phyloP scores from a whole-genome alignment of 92 coral and sea anemone species.

The Epizoanthus scotinus region DNA sequence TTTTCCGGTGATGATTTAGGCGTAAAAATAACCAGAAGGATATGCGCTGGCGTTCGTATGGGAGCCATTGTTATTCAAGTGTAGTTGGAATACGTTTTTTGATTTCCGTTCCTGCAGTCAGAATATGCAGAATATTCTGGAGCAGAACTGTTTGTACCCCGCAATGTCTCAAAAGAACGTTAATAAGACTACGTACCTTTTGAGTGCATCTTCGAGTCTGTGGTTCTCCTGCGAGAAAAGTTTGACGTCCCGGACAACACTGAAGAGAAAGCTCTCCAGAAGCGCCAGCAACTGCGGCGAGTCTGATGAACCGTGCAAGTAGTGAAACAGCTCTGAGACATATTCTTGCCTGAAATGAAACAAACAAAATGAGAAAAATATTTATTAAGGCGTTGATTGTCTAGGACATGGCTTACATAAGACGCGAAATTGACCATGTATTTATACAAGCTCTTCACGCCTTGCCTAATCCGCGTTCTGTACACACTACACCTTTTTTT shows the following conservation, averaged over 20 bases:
- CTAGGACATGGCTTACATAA: not conserved
- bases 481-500: too few species aligned
- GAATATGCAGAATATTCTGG: not conserved
- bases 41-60: too few species aligned
- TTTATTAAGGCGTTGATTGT: not conserved
- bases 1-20: too few species aligned
- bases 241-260: slow-evolving; percentile 93
- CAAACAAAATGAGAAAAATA: not conserved
- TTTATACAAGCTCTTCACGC: too few species aligned
- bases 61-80: too few species aligned
- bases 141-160: not conserved
- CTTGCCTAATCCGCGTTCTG: not conserved
- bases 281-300: slow-evolving; percentile 86
- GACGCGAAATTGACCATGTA: not conserved
- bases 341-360: slow-evolving; percentile 82
- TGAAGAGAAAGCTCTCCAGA: slow-evolving; percentile 87
- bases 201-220: slow-evolving; percentile 93
- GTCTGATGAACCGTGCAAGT: slow-evolving; percentile 78
- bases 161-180: not conserved
- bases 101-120: too few species aligned
- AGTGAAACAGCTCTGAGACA: slow-evolving; percentile 89
- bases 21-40: too few species aligned
- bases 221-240: slow-evolving; percentile 85
- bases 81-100: not conserved
- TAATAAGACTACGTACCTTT: slow-evolving; percentile 61